These are phyloP conservation scores for Eupithecia exiguata DNA, from an alignment of 2,888 invertebrate genomes.

Conservation along the genomic window DNA sequence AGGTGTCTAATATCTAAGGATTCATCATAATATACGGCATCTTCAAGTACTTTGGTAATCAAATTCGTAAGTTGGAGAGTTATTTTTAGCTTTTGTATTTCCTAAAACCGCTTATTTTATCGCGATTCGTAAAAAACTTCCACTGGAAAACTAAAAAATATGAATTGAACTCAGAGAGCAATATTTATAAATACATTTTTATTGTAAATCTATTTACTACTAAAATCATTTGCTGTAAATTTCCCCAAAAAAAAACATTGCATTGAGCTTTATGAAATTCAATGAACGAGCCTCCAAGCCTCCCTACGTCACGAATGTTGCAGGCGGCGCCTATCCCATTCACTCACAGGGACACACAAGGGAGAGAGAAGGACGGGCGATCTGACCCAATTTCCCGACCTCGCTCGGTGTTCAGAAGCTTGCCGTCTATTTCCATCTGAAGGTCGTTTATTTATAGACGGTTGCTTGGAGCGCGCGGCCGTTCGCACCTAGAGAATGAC, in stretches of 20 bases:
- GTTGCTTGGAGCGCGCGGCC: conserved; percentile 36
- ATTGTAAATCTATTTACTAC: not conserved
- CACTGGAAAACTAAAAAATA: not conserved
- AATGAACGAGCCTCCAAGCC: conserved; percentile 70
- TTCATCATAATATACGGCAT: too few species aligned
- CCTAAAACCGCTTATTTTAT: not conserved
- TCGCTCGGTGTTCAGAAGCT: conserved; percentile 72
- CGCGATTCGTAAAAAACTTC: not conserved
- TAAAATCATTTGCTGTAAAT: too few species aligned
- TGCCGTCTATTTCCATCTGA: conserved; percentile 82
- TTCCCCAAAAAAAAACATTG: conserved; percentile 11
- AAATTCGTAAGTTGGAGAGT: not conserved
- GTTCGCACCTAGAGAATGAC: conserved; percentile 34
- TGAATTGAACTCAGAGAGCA: not conserved
- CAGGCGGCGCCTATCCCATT: conserved; percentile 65
- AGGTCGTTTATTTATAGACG: conserved; percentile 82
- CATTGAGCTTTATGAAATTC: conserved; percentile 71
- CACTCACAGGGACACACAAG: conserved; percentile 38
- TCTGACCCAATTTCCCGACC: conserved; percentile 81
- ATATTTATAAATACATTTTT: not conserved
- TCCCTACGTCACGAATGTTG: conserved; percentile 72
- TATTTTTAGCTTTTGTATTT: not conserved
- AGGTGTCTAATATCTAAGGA: too few species aligned
- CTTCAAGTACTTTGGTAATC: too few species aligned
- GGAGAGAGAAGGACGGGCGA: conserved; percentile 59